These are phyloP conservation scores for Pogonus chalceus DNA, from an alignment of 1,140 invertebrate species.

Conservation along the genomic window DNA sequence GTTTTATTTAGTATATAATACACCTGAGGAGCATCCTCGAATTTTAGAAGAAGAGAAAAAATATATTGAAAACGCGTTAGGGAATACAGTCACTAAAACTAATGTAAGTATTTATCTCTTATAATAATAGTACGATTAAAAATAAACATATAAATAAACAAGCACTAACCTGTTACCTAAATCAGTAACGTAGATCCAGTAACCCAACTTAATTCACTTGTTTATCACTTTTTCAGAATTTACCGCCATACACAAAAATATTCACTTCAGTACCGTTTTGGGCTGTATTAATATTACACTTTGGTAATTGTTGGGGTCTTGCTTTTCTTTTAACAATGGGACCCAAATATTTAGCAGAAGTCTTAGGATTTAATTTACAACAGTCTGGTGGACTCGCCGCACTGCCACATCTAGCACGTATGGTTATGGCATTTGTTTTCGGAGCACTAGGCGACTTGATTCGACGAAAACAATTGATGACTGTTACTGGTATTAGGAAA, in stretches of 20 bases:
- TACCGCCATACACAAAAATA: conserved; percentile 48
- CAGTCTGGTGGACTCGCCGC: conserved; percentile 59
- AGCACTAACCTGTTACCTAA: too few relatives aligned
- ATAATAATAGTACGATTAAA: not conserved
- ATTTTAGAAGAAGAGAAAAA: conserved; percentile 65
- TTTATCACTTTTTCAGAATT: conserved; percentile 33
- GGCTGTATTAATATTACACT: conserved; percentile 54
- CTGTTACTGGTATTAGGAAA: conserved; percentile 55
- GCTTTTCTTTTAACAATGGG: conserved; percentile 77
- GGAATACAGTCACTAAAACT: conserved; percentile 41
- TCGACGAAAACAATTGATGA: conserved; percentile 43
- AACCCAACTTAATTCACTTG: not conserved
- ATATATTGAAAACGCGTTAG: conserved; percentile 58
- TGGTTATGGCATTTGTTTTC: conserved; percentile 53
- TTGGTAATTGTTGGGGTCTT: conserved; percentile 68
- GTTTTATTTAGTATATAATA: conserved; percentile 55
- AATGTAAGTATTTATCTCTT: conserved; percentile 30
- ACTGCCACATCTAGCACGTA: conserved; percentile 54
- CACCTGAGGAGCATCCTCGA: conserved; percentile 60
- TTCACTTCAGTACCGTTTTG: conserved; percentile 56
- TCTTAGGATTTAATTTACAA: conserved; percentile 74
- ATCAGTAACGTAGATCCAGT: too few relatives aligned
- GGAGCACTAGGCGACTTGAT: conserved; percentile 55
- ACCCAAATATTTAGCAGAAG: conserved; percentile 78
- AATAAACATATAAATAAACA: not conserved